phyloP scores from a whole-genome alignment of 2,888 invertebrate genomes.

The Brenthis daphne region DNA sequence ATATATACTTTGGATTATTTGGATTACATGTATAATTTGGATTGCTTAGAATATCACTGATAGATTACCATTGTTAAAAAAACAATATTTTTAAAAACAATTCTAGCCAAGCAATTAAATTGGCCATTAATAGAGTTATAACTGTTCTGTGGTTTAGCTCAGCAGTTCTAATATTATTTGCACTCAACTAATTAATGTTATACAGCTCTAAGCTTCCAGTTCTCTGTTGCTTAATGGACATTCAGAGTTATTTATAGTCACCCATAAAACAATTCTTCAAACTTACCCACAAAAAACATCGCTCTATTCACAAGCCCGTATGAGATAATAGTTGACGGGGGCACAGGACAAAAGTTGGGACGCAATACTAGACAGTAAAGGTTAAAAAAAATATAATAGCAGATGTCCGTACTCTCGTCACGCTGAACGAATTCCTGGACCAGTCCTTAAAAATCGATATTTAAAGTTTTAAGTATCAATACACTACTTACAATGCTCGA shows the following conservation, averaged over 20 bases:
- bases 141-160: conserved; percentile 2
- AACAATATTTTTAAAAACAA: too few species aligned
- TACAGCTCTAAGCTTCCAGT: conserved; percentile 54
- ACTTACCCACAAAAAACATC: conserved; percentile 70
- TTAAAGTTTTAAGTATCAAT: conserved; percentile 75
- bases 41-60: too few species aligned
- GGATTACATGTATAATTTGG: too few species aligned
- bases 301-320: conserved; percentile 67
- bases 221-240: conserved; percentile 41
- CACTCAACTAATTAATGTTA: conserved; percentile 52
- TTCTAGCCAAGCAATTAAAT: too few species aligned
- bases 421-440: conserved; percentile 66
- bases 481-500: conserved; percentile 63
- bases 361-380: conserved; percentile 66
- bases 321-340: conserved; percentile 74
- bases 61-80: too few species aligned
- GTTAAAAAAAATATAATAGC: conserved; percentile 64
- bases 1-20: too few species aligned
- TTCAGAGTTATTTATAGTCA: conserved; percentile 64
- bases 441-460: conserved; percentile 74
- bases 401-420: conserved; percentile 63
- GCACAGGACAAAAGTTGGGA: conserved; percentile 74
- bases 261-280: conserved; percentile 79
- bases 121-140: too few species aligned
- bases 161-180: conserved; percentile 32